These are phyloP conservation scores for Hoplias malabaricus DNA, from an alignment of 2,113 vertebrate species.

Conservation along the genomic window DNA sequence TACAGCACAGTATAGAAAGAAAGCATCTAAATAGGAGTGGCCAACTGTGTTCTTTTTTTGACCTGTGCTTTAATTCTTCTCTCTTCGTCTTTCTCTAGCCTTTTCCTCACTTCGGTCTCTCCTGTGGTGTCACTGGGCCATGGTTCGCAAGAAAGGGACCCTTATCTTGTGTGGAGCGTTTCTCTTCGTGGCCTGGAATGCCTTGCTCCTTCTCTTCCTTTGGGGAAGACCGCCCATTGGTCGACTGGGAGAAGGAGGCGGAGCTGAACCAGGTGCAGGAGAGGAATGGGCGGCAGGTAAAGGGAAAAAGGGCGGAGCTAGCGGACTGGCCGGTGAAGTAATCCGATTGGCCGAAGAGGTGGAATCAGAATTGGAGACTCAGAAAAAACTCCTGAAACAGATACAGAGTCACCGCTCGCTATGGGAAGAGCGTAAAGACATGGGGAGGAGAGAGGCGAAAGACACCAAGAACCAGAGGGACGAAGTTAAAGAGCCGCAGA, in stretches of 20 bases:
- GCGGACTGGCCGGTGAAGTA: conserved; percentile 80
- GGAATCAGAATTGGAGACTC: conserved; percentile 82
- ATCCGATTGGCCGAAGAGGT: conserved; percentile 78
- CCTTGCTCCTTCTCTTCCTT: conserved; percentile 88
- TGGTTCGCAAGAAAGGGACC: conserved; percentile 89
- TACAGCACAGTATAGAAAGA: no score
- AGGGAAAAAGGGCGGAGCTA: conserved; percentile 53
- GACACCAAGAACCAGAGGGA: conserved; percentile 40
- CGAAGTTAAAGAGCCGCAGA: conserved; percentile 21
- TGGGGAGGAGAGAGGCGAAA: conserved; percentile 57
- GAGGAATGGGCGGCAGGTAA: conserved; percentile 67
- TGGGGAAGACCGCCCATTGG: conserved; percentile 82
- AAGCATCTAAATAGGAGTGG: no score
- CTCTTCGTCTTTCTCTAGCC: conserved; percentile 37
- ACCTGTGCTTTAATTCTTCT: not conserved
- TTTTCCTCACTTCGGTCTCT: conserved; percentile 54
- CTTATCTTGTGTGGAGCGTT: conserved; percentile 85
- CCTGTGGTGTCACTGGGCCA: conserved; percentile 74
- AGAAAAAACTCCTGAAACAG: conserved; percentile 83
- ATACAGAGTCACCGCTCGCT: conserved; percentile 76
- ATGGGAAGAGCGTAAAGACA: conserved; percentile 71
- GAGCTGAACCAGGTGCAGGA: conserved; percentile 72
- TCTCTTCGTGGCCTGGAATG: conserved; percentile 91
- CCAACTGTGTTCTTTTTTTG: not conserved
- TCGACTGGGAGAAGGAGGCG: conserved; percentile 65